A percentile compares a stretch with the other conserved stretches of the same genome.
Conservation (phyloP, 2,797 vertebrate species). For the Carcharodon carcharias region DNA sequence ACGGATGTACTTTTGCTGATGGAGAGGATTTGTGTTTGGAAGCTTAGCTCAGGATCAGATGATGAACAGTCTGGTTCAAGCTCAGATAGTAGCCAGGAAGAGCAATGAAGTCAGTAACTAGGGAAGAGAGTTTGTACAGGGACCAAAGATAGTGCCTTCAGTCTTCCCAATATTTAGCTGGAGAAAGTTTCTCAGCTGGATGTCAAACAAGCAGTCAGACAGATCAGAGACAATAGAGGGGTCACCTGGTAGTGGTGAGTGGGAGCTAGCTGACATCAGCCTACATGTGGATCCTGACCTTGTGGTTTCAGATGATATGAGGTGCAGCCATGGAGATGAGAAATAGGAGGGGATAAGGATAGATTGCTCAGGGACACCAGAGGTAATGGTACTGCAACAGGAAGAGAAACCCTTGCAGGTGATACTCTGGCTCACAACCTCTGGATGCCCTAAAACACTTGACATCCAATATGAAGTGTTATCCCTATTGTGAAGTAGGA, state of each 20-base stretch:
- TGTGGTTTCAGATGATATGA: neutral
- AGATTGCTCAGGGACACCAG: neutral
- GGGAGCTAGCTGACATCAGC: neutral
- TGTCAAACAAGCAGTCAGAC: neutral
- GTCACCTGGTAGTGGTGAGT: neutral
- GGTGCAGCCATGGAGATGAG: neutral
- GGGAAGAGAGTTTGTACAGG: neutral
- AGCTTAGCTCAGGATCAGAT: neutral
- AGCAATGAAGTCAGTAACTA: neutral
- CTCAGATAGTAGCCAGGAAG: neutral
- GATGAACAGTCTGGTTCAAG: neutral
- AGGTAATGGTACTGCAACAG: neutral
- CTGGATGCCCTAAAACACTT: neutral
- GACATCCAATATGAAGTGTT: neutral
- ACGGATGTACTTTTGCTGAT: neutral
- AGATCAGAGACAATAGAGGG: neutral
- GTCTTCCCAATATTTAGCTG: neutral
- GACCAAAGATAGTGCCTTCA: neutral
- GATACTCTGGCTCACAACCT: neutral
- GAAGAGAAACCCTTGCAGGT: neutral
- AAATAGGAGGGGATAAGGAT: neutral
- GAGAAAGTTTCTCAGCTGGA: neutral
- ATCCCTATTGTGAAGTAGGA: neutral
- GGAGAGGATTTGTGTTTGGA: neutral
- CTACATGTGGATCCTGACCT: neutral